Evolutionary conservation across 2,113 vertebrate species (phyloP).

Genomic region (Machaerirhynchus nigripectus): DNA sequence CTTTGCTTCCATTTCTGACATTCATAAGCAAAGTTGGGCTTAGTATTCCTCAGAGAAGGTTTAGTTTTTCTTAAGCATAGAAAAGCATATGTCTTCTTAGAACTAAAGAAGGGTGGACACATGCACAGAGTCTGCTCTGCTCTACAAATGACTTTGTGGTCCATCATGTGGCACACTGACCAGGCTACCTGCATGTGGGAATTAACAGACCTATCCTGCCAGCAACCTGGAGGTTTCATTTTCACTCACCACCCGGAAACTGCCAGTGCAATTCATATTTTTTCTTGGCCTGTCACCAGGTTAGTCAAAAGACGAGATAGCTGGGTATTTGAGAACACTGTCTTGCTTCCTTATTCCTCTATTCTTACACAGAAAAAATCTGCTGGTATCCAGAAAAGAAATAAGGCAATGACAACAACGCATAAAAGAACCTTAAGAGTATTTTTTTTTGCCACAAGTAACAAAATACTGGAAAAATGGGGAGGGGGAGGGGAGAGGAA

Average conservation of each 20-base stretch:
- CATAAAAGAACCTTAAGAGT: background rate
- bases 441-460: background rate
- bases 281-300: background rate
- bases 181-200: background rate
- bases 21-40: background rate
- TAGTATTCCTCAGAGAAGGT: background rate
- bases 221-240: background rate
- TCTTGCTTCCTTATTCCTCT: background rate
- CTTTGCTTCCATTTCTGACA: background rate
- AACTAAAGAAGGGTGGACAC: background rate
- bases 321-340: background rate
- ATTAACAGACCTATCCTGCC: background rate
- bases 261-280: background rate
- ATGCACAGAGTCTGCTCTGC: background rate
- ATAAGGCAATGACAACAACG: background rate
- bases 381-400: background rate
- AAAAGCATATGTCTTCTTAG: background rate
- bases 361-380: background rate
- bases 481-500: accelerated
- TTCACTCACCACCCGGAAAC: background rate
- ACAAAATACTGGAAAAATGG: background rate
- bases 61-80: background rate
- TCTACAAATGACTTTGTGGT: background rate
- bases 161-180: accelerated
- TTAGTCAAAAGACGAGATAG: background rate